These are phyloP conservation scores for Urocynchramus pylzowi DNA, from an alignment of 2,113 vertebrate genomes.

Conservation along the genomic window DNA sequence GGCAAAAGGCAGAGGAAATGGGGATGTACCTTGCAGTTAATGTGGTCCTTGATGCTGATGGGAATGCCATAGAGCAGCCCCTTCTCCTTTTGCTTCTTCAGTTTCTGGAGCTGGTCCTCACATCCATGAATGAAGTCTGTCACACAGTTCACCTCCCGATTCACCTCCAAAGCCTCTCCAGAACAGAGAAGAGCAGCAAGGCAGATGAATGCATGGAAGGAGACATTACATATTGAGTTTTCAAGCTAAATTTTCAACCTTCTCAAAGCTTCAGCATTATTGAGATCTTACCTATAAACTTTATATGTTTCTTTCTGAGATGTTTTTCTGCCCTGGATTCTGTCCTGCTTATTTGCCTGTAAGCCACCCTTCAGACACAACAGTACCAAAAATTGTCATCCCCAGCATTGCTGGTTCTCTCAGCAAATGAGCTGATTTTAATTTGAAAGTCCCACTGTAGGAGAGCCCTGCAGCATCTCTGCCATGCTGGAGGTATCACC, in stretches of 20 bases:
- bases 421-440: not conserved
- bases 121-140: conserved; percentile 79
- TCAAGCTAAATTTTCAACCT: not conserved
- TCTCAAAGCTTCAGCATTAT: not conserved
- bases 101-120: conserved; percentile 74
- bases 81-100: conserved; percentile 51
- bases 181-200: not conserved
- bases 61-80: conserved; percentile 84
- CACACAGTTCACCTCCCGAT: conserved; percentile 80
- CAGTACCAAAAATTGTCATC: not conserved
- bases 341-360: not conserved
- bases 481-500: not conserved
- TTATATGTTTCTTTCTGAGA: not conserved
- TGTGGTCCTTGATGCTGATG: conserved; percentile 88
- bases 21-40: conserved; percentile 75
- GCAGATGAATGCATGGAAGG: not conserved
- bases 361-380: not conserved
- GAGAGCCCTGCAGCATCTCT: not conserved
- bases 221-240: not conserved
- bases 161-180: conserved; percentile 80
- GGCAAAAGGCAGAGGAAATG: not conserved
- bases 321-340: not conserved
- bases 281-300: not conserved
- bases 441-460: not conserved
- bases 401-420: not conserved